These are phyloP conservation scores for Leucosticte australis DNA, from an alignment of 2,113 vertebrate species.

Conservation along the genomic window DNA sequence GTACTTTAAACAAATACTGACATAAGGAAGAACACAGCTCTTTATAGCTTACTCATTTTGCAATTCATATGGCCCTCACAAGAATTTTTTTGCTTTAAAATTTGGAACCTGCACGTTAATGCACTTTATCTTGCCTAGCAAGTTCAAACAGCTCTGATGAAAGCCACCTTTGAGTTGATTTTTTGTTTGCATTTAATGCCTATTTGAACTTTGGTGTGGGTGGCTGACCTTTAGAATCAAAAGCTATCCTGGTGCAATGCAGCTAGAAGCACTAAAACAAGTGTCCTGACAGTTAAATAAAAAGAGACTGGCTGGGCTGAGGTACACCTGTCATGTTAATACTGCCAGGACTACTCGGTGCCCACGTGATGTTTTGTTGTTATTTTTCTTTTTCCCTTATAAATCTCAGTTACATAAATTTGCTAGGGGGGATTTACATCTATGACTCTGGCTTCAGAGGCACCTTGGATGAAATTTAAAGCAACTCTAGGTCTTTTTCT, in stretches of 20 bases:
- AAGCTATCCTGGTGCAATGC: background rate
- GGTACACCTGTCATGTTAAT: background rate
- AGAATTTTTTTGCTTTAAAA: background rate
- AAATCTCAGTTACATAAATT: background rate
- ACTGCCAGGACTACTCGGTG: background rate
- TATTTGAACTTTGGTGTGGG: conserved; percentile 32
- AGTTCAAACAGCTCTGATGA: background rate
- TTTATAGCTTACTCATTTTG: background rate
- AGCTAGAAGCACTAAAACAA: conserved; percentile 11
- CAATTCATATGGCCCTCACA: background rate
- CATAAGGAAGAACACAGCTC: background rate
- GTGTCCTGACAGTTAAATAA: background rate
- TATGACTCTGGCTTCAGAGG: background rate
- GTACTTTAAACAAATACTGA: background rate
- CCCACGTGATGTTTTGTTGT: background rate
- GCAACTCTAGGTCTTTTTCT: background rate
- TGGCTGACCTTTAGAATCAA: conserved; percentile 51
- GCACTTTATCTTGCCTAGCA: background rate
- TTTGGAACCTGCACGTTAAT: background rate
- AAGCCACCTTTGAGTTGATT: background rate
- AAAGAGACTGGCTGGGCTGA: background rate
- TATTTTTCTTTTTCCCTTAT: background rate
- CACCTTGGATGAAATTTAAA: background rate
- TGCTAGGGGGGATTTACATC: background rate
- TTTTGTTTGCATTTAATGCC: background rate